Base-by-base conservation (phyloP, 2,113 vertebrate species). In the Nerophis lumbriciformis region DNA sequence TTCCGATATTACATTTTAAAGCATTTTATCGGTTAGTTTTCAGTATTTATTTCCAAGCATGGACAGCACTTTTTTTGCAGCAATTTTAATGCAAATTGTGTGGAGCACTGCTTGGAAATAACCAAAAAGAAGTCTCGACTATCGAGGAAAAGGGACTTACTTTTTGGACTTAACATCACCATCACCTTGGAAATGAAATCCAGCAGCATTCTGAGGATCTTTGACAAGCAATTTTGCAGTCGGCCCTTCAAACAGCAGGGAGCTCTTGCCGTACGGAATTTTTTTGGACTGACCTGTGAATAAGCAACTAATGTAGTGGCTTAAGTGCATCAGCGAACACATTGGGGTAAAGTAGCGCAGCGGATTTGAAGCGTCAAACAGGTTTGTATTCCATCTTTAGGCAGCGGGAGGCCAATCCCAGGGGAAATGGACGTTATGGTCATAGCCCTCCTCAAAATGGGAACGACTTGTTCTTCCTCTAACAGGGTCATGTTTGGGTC, bases 401-500 rank as follows among this genome's bases (percentile, higher is more conserved):
- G 49, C 68, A 63, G 59, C 10, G 74, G 73, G 72, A 66, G 74
- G 68, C 55, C 59, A 66, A 59, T 75, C 57, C 80, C 72, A 35
- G 19, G 12, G 60, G 65, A 66, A 45, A 50, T 65, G 63, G 63
- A 21, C 66, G 53, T 42, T 48, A 42, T 56, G 70, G 60, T 71
- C 52, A 49, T 48, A 83, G 72, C 19, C 63, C 42, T 71, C 65
- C 53, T 64, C 39, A 71, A 66, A 66, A 66, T 81, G 71, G 70
- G 79, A 81, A 84, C 28, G 49, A 55, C 54, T 68, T 45, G 4
- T 45, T 45, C 42, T 45, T 45, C 10, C 63, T 84, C 59, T 61
- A 77, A 81, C 63, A 38, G 66, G 83, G 82, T 86, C 80, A 73
- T 78, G 81, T 83, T 86, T 85, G 57, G 61, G 76, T 78, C 79